These are phyloP conservation scores for Stenolophus ochropezus DNA, from an alignment of 2,888 invertebrate species.

Conservation along the genomic window DNA sequence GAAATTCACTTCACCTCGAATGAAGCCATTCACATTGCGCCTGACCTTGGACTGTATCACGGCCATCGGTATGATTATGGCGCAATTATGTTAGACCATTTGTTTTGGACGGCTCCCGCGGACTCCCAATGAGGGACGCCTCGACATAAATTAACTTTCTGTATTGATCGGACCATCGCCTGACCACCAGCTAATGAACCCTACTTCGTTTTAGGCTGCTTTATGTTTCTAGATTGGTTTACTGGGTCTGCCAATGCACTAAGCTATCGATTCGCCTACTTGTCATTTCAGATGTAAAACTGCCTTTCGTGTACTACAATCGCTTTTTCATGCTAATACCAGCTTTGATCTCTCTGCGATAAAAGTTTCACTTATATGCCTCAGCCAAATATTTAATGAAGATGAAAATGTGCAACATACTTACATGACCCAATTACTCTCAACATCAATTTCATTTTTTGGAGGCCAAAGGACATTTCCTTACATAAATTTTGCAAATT, in stretches of 20 bases:
- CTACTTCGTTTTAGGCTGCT: neutral
- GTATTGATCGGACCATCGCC: slow-evolving; percentile 17
- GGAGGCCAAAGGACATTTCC: no score
- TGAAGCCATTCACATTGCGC: slow-evolving; percentile 55
- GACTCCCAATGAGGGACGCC: slow-evolving; percentile 7
- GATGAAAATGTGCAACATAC: no score
- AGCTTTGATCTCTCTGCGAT: neutral
- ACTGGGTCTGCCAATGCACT: neutral
- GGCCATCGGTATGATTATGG: slow-evolving; percentile 56
- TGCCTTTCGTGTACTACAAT: slow-evolving; percentile 5
- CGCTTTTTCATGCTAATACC: slow-evolving; percentile 6
- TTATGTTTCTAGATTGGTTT: slow-evolving; percentile 22
- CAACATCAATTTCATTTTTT: no score
- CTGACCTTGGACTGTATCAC: slow-evolving; percentile 56
- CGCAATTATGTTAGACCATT: slow-evolving; percentile 57
- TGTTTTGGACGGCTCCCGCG: slow-evolving; percentile 41
- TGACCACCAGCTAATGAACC: slow-evolving; percentile 14
- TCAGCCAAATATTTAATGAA: no score
- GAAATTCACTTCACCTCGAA: slow-evolving; percentile 59
- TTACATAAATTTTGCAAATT: no score
- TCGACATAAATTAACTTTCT: slow-evolving; percentile 30
- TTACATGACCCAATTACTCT: no score
- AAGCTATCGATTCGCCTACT: slow-evolving; percentile 5
- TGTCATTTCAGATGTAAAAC: slow-evolving; percentile 25
- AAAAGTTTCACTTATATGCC: neutral